A percentile compares a stretch with the other conserved stretches of the same genome.
Conservation (phyloP, 1,140 invertebrate species). For the Planococcus citri region DNA sequence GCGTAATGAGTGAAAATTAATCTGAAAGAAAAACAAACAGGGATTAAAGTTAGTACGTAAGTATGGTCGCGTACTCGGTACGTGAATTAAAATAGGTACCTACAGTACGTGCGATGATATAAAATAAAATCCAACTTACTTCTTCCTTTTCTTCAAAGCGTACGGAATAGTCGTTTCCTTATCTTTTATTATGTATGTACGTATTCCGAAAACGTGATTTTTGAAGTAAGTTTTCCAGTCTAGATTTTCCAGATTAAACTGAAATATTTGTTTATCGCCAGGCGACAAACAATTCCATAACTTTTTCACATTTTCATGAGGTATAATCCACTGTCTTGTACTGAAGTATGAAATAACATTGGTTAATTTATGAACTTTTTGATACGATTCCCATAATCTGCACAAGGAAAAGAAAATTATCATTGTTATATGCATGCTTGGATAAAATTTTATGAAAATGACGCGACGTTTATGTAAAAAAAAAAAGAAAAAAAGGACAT, state of each 20-base stretch:
- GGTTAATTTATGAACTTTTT: conserved; percentile 58
- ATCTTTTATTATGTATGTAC: neutral
- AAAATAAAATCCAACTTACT: too few relatives aligned
- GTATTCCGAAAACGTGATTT: neutral
- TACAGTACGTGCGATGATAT: too few relatives aligned
- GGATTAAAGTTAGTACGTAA: too few relatives aligned
- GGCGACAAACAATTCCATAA: conserved; percentile 45
- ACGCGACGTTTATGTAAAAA: too few relatives aligned
- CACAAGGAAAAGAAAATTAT: too few relatives aligned
- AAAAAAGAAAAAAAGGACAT: too few relatives aligned
- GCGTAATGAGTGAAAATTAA: conserved; percentile 11
- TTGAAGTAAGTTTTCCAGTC: conserved; percentile 67
- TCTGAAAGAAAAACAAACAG: conserved; percentile 2
- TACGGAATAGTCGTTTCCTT: neutral
- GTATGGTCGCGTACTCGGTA: too few relatives aligned
- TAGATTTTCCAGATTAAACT: conserved; percentile 62
- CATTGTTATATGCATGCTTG: too few relatives aligned
- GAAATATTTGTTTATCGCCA: conserved; percentile 51
- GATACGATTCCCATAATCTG: conserved; percentile 54
- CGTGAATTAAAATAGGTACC: too few relatives aligned
- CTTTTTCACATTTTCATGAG: conserved; percentile 46
- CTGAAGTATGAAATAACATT: conserved; percentile 26
- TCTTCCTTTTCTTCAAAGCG: neutral
- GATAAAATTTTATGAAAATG: too few relatives aligned
- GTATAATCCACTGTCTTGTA: conserved; percentile 25